Evolutionary conservation across 2,797 vertebrate species (phyloP).

Genomic region (Mormyrus proboscirostris): DNA sequence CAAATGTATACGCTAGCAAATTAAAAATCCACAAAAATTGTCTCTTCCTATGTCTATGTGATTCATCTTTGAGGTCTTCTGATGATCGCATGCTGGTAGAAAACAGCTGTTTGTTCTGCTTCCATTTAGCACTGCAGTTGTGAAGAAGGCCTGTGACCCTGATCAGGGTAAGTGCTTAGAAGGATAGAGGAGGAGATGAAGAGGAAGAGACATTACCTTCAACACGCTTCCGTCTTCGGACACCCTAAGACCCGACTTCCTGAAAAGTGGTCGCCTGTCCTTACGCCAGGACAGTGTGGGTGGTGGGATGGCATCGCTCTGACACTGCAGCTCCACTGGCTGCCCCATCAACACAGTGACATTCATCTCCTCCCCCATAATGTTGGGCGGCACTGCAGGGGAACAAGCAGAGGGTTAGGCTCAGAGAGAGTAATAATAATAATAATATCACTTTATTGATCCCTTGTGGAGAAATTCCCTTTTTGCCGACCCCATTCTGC

Average conservation of each 20-base stretch:
- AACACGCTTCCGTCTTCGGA: constrained; percentile 71
- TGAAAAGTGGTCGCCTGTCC: constrained; percentile 74
- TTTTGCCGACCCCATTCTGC: not conserved
- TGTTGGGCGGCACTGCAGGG: constrained; percentile 82
- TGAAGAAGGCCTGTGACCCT: not conserved
- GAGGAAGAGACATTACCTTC: constrained; percentile 55
- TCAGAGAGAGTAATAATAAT: not conserved
- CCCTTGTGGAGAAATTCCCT: not conserved
- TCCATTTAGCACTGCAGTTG: not conserved
- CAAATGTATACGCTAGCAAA: not conserved
- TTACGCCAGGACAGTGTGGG: constrained; percentile 79
- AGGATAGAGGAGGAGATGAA: not conserved
- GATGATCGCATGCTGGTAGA: not conserved
- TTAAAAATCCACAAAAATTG: not conserved
- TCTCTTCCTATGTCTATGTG: not conserved
- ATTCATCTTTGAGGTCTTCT: not conserved
- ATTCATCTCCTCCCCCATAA: constrained; percentile 89
- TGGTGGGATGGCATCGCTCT: constrained; percentile 76
- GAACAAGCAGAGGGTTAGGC: not conserved
- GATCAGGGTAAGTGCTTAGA: not conserved
- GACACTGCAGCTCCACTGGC: constrained; percentile 73
- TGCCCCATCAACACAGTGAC: constrained; percentile 71
- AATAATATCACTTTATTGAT: not conserved
- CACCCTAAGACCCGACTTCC: constrained; percentile 71
- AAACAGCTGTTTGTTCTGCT: not conserved